Evolutionary conservation across 2,888 invertebrate genomes (phyloP).

Genomic region (Drosophila demipolita): DNA sequence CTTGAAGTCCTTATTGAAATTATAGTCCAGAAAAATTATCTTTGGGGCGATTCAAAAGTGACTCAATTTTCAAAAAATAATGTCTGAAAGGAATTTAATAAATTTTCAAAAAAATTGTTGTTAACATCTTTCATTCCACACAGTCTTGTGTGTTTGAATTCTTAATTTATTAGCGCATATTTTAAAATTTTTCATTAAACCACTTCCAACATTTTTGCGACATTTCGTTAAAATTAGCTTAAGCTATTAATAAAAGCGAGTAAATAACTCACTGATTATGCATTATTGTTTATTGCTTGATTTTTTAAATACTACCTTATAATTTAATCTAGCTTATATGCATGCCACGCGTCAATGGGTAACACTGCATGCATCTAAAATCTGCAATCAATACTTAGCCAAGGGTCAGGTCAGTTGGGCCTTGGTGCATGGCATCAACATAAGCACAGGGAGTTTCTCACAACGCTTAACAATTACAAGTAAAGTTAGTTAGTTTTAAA

Average conservation of each 20-base stretch:
- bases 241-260: constrained; percentile 31
- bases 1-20: no score
- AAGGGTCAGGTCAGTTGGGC: constrained; percentile 15
- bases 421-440: constrained; percentile 31
- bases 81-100: neutral
- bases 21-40: no score
- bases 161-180: constrained; percentile 51
- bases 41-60: no score
- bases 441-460: constrained; percentile 54
- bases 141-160: constrained; percentile 15
- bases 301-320: constrained; percentile 54
- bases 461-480: constrained; percentile 48
- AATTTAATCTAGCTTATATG: constrained; percentile 31
- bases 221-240: constrained; percentile 24
- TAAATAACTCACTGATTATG: constrained; percentile 19
- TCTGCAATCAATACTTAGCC: constrained; percentile 28
- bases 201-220: constrained; percentile 20
- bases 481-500: constrained; percentile 18
- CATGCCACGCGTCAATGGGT: constrained; percentile 49
- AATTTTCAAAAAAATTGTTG: neutral
- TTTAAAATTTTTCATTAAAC: constrained; percentile 33
- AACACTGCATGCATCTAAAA: constrained; percentile 59
- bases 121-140: neutral
- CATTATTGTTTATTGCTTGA: constrained; percentile 45
- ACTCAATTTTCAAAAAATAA: neutral